Conservation (phyloP, 92 coral and sea anemone genomes). For the Muricea muricata region DNA sequence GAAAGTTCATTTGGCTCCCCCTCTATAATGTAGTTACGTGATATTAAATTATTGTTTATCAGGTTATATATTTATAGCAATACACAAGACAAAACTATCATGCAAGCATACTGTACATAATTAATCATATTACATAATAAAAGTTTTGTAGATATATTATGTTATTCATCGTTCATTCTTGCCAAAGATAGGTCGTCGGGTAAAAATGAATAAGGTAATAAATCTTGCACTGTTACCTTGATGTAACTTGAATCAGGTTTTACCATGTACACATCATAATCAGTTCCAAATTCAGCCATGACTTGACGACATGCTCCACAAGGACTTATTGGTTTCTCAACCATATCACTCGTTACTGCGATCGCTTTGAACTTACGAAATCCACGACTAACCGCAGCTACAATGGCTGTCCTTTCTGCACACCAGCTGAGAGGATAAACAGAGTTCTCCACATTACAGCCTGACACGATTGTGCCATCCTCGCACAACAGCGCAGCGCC, state of each 20-base stretch:
- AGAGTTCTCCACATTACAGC: constrained; percentile 96
- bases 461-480: constrained; percentile 78
- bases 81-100: no score
- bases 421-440: constrained; percentile 86
- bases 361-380: constrained; percentile 84
- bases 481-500: constrained; percentile 91
- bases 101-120: no score
- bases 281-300: constrained; percentile 91
- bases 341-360: constrained; percentile 81
- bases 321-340: constrained; percentile 70
- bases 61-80: no score
- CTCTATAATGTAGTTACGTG: no score
- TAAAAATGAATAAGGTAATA: constrained; percentile 81
- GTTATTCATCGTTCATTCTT: neutral
- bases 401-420: constrained; percentile 96
- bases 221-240: constrained; percentile 68
- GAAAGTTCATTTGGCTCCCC: no score
- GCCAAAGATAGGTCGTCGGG: constrained; percentile 72
- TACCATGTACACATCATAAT: constrained; percentile 87
- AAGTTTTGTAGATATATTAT: no score
- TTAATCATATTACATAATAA: no score
- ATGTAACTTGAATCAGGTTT: constrained; percentile 72
- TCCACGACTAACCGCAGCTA: constrained; percentile 96
- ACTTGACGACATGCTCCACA: constrained; percentile 97
- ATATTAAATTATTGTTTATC: no score